phyloP scores from a whole-genome alignment of 2,888 invertebrate genomes.

The Melanotus villosus region DNA sequence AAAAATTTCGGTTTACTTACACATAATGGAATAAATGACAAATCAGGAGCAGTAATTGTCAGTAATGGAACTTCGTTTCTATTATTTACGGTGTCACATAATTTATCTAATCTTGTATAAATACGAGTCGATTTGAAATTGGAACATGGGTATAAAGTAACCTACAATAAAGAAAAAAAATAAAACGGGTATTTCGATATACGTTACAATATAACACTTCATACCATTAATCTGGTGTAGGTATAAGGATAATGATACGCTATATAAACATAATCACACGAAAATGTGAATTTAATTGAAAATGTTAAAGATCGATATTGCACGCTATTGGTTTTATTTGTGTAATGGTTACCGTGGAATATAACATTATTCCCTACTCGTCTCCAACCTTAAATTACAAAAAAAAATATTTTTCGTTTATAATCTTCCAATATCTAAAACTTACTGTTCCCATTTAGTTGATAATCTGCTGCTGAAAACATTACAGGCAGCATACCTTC shows the following conservation, averaged over 20 bases:
- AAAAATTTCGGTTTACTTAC: background rate
- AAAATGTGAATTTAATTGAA: constrained; percentile 81
- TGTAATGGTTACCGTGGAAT: constrained; percentile 85
- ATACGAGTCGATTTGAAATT: constrained; percentile 66
- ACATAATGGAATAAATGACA: constrained; percentile 59
- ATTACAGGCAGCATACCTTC: constrained; percentile 91
- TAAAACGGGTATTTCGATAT: too few relatives aligned
- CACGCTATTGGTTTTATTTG: constrained; percentile 69
- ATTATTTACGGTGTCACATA: constrained; percentile 78
- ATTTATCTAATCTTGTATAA: constrained; percentile 76
- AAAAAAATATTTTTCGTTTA: too few relatives aligned
- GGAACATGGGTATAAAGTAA: background rate
- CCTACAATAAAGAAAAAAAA: background rate
- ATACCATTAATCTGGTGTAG: constrained; percentile 83
- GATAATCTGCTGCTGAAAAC: constrained; percentile 85
- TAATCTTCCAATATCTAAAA: too few relatives aligned
- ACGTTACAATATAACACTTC: background rate
- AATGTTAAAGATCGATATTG: constrained; percentile 85
- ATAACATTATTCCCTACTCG: constrained; percentile 83
- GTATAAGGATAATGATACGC: constrained; percentile 93
- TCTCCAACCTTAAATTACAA: constrained; percentile 77
- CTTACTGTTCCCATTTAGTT: constrained; percentile 70
- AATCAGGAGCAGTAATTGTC: constrained; percentile 78
- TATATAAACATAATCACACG: constrained; percentile 85
- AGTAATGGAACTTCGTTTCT: constrained; percentile 82